phyloP scores from a whole-genome alignment of 2,113 vertebrate species.

The Eubucco bourcierii region DNA sequence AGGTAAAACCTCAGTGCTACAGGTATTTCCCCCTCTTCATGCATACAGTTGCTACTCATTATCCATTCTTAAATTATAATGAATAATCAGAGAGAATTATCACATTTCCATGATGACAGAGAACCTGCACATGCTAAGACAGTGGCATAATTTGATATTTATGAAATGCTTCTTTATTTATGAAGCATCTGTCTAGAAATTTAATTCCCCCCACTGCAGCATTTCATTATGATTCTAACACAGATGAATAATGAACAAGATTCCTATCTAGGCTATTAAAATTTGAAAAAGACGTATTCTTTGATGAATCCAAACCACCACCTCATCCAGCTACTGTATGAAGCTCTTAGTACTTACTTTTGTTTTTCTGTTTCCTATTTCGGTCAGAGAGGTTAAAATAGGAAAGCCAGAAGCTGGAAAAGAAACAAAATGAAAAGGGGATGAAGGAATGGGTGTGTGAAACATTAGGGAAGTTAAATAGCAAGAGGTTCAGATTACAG shows the following conservation, averaged over 20 bases:
- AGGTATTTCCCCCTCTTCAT: conserved; percentile 12
- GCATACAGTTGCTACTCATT: conserved; percentile 31
- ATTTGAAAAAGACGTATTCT: conserved; percentile 17
- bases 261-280: conserved; percentile 48
- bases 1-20: background rate
- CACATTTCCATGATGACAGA: conserved; percentile 54
- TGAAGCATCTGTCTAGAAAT: conserved; percentile 55
- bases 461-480: conserved; percentile 29
- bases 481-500: conserved; percentile 56
- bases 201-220: background rate
- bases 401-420: conserved; percentile 1
- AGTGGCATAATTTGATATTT: conserved; percentile 61
- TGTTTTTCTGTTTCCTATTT: conserved; percentile 45
- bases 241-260: conserved; percentile 57
- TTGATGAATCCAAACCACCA: conserved; percentile 48
- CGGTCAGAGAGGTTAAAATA: conserved; percentile 15
- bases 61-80: conserved; percentile 47
- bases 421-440: conserved; percentile 32
- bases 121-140: conserved; percentile 22
- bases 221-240: conserved; percentile 53
- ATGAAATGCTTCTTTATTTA: conserved; percentile 59
- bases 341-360: background rate
- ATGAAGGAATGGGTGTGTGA: conserved; percentile 61
- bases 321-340: conserved; percentile 41
- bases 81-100: conserved; percentile 48